Evolutionary conservation across 2,797 vertebrate genomes (phyloP), one percentile per base, ranked within the genome.

Genomic region (Parotocinclus haroldoi): DNA sequence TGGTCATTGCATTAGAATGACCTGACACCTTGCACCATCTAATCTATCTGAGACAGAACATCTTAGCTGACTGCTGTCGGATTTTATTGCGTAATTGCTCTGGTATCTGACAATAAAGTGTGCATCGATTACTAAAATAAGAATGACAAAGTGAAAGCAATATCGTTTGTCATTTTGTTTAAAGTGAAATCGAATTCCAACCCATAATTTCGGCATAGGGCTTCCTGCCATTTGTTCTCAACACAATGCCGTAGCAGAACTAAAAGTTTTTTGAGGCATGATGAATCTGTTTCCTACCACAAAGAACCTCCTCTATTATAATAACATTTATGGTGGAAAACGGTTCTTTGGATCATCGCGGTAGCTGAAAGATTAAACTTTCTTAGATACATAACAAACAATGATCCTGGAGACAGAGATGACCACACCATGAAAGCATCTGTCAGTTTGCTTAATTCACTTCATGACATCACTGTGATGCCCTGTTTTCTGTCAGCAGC

Each of bases 401-500:
- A 27, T 27, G 27, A 27, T 27, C 5, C 27, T 27, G 27, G 27
- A 27, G 13, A 48, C 13, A 49, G 7, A 10, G 48, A 56, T 46
- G 39, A 18, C 45, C 14, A 36, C 36, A 55, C 55, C 44, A 57
- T n/a, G 10, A 50, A 12, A 58, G 37, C 27, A 46, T 13, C 16
- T 54, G 42, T 58, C 39, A 58, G 18, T 44, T 53, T 51, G 53
- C 49, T 54, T 40, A 49, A 56, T 61, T 61, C 12, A 27, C 52
- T 19, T 12, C 17, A 57, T 72, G 63, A 62, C 27, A 67, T 66
- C 62, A 69, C 49, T 56, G 56, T 39, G 27, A 65, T 50, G 61
- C 45, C 40, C 58, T 57, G 27, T 45, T 49, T 16, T 7, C 52
- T 73, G 13, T 71, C 61, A 59, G 60, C 66, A 79, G 78, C 48